A percentile compares a stretch with the other conserved stretches of the same genome.
phyloP scores from a whole-genome alignment of 2,888 invertebrate species.

The Cheilosia variabilis region DNA sequence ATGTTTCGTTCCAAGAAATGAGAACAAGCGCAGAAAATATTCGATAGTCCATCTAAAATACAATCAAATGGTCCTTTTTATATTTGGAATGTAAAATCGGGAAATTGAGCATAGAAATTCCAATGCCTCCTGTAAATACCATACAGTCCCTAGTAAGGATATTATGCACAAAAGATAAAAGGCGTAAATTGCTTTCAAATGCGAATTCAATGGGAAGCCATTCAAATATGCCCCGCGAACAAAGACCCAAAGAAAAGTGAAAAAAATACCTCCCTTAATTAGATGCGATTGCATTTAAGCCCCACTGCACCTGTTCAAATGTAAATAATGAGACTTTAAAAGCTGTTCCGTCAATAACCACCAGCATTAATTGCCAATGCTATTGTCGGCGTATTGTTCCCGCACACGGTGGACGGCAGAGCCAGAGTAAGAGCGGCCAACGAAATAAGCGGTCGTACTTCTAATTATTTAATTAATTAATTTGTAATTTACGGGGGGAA shows the following conservation, averaged over 20 bases:
- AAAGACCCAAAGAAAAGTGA: background rate
- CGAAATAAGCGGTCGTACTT: slow-evolving; percentile 15
- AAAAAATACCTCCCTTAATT: background rate
- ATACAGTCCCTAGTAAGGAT: too few species aligned
- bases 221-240: background rate
- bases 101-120: too few species aligned
- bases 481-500: slow-evolving; percentile 54
- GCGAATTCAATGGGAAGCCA: too few species aligned
- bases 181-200: too few species aligned
- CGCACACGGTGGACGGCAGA: background rate
- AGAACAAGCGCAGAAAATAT: too few species aligned
- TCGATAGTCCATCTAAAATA: too few species aligned
- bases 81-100: too few species aligned
- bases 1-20: too few species aligned
- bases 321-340: slow-evolving; percentile 13
- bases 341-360: background rate
- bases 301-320: slow-evolving; percentile 3
- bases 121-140: too few species aligned
- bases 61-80: too few species aligned
- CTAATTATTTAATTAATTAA: slow-evolving; percentile 50
- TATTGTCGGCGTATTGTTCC: slow-evolving; percentile 22
- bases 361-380: background rate
- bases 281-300: slow-evolving; percentile 5
- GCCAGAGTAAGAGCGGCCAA: background rate
- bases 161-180: too few species aligned